Evolutionary conservation across 92 coral and sea anemone species (phyloP).

Genomic region (Diadumene lineata): DNA sequence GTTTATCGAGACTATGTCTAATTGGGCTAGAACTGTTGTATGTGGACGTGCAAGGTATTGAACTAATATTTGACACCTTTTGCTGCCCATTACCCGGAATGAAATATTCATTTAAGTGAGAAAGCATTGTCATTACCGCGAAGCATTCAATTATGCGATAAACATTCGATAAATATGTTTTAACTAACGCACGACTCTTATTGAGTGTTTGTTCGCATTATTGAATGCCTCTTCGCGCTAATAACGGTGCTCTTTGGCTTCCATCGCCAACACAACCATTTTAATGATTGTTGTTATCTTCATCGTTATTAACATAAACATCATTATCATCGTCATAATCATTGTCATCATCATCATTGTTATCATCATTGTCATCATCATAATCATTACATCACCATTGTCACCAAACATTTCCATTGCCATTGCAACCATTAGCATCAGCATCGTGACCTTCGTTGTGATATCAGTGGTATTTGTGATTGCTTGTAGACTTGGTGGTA

Average conservation of each 20-base stretch:
- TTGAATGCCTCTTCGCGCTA: too few relatives aligned
- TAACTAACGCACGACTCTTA: too few relatives aligned
- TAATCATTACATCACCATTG: neutral
- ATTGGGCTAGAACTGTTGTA: conserved; percentile 94
- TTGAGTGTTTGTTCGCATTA: too few relatives aligned
- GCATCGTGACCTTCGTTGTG: neutral
- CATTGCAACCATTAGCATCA: neutral
- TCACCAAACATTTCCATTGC: neutral
- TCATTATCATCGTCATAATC: neutral
- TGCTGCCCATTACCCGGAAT: too few relatives aligned
- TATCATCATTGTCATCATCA: neutral
- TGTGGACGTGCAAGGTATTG: conserved; percentile 93
- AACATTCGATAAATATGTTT: too few relatives aligned
- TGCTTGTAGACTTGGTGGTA: conserved; percentile 82
- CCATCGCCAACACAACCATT: neutral
- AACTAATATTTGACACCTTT: too few relatives aligned
- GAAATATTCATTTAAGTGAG: too few relatives aligned
- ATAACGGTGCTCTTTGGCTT: neutral
- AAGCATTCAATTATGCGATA: too few relatives aligned
- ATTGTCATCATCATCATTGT: neutral
- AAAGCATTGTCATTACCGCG: too few relatives aligned
- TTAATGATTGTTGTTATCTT: neutral
- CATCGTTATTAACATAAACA: neutral
- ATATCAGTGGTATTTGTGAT: too few relatives aligned
- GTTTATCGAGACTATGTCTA: conserved; percentile 80